These are phyloP conservation scores for Hoplodrina ambigua DNA, from an alignment of 2,888 invertebrate species.

Conservation along the genomic window DNA sequence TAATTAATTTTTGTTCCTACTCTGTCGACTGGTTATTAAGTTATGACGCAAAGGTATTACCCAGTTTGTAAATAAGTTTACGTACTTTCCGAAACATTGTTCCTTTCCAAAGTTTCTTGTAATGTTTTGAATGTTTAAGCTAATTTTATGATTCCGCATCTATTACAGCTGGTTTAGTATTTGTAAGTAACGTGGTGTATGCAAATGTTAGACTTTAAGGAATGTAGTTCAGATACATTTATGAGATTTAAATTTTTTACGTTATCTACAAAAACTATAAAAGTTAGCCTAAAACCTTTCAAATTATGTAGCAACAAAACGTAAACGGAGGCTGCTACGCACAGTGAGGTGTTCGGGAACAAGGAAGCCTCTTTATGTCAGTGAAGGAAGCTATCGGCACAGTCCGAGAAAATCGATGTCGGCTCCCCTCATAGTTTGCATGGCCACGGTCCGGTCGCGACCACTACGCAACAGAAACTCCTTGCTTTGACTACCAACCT, in stretches of 20 bases:
- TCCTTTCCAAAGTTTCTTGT: conserved; percentile 42
- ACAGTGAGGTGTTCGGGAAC: conserved; percentile 73
- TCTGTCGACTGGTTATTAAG: conserved; percentile 13
- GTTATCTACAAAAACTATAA: neutral
- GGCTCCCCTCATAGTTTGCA: conserved; percentile 89
- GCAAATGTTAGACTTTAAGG: neutral
- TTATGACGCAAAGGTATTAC: conserved; percentile 50
- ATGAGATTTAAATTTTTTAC: neutral
- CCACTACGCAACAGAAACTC: conserved; percentile 37
- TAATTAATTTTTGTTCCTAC: conserved; percentile 5
- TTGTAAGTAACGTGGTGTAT: conserved; percentile 4
- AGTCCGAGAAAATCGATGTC: conserved; percentile 89
- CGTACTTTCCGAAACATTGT: conserved; percentile 36
- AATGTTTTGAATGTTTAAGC: conserved; percentile 34
- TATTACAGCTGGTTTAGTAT: neutral
- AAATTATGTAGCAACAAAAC: conserved; percentile 32
- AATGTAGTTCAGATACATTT: neutral
- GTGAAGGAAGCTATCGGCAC: conserved; percentile 85
- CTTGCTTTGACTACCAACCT: conserved; percentile 43
- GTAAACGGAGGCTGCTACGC: conserved; percentile 74
- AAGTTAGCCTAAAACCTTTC: neutral
- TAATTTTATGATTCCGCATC: conserved; percentile 27
- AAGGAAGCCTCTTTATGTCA: conserved; percentile 76
- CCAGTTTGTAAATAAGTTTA: conserved; percentile 50
- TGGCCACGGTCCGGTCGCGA: conserved; percentile 75